A percentile compares a stretch with the other conserved stretches of the same genome.
phyloP scores from a whole-genome alignment of 1,140 invertebrate species.

The Danaus melanippus region DNA sequence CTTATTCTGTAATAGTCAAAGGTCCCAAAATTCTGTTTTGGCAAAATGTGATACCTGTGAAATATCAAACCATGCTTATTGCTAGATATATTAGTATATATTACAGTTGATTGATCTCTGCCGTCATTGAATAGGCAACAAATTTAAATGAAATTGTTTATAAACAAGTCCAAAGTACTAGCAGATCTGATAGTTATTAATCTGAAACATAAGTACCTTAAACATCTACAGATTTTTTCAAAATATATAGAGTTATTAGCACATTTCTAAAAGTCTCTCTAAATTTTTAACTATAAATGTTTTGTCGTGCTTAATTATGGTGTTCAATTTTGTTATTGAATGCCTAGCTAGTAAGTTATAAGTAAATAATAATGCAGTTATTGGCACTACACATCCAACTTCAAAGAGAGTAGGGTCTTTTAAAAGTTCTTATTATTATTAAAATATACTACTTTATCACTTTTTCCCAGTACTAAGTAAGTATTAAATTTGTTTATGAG shows the following conservation, averaged over 20 bases:
- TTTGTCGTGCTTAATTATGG: slow-evolving; percentile 74
- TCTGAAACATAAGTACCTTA: slow-evolving; percentile 45
- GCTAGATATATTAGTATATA: slow-evolving; percentile 56
- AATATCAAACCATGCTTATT: slow-evolving; percentile 53
- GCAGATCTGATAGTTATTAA: slow-evolving; percentile 64
- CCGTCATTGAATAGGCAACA: slow-evolving; percentile 66
- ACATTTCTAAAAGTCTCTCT: slow-evolving; percentile 74
- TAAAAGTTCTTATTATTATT: slow-evolving; percentile 20
- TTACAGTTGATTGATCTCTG: slow-evolving; percentile 50
- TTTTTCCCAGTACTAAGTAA: slow-evolving; percentile 34
- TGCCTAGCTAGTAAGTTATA: slow-evolving; percentile 72
- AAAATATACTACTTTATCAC: slow-evolving; percentile 30
- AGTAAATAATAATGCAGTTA: slow-evolving; percentile 70
- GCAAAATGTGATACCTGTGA: slow-evolving; percentile 63
- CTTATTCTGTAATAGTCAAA: slow-evolving; percentile 44
- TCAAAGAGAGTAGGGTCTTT: slow-evolving; percentile 14
- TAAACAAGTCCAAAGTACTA: slow-evolving; percentile 49
- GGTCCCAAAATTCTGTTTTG: slow-evolving; percentile 39
- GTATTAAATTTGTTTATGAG: slow-evolving; percentile 45
- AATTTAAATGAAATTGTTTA: slow-evolving; percentile 47
- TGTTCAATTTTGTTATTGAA: slow-evolving; percentile 74
- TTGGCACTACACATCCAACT: slow-evolving; percentile 66
- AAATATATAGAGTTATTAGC: slow-evolving; percentile 71
- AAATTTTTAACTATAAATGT: slow-evolving; percentile 74
- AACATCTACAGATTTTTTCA: slow-evolving; percentile 55